Evolutionary conservation across 2,113 vertebrate genomes (phyloP).

Genomic region (Mesembrinibis cayennensis): DNA sequence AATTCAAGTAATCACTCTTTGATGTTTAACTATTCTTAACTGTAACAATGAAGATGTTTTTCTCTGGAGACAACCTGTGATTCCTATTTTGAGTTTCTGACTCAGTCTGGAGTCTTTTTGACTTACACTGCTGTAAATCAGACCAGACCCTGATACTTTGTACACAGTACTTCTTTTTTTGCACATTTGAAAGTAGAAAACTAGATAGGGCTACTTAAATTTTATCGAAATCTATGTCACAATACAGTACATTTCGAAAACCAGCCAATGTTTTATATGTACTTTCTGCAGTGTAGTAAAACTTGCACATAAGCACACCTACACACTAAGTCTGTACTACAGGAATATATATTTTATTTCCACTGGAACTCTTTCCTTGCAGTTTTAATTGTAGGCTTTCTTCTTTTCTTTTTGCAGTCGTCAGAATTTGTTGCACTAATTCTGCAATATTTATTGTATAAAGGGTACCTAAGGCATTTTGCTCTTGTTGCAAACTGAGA

Average conservation of each 20-base stretch:
- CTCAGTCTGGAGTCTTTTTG: accelerated
- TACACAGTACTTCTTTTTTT: neutral
- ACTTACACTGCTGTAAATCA: neutral
- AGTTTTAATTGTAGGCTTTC: neutral
- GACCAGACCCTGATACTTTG: neutral
- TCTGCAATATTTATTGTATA: neutral
- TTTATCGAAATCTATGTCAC: neutral
- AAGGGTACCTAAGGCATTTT: neutral
- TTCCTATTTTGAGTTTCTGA: neutral
- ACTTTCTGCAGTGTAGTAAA: neutral
- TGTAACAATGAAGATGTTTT: neutral
- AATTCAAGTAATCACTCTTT: neutral
- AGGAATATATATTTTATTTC: neutral
- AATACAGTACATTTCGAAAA: neutral
- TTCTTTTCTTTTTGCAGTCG: neutral
- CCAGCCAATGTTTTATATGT: neutral
- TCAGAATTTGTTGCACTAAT: neutral
- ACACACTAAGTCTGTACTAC: neutral
- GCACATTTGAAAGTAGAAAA: neutral
- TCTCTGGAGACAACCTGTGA: neutral
- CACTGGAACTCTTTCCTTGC: neutral
- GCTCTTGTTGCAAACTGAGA: neutral
- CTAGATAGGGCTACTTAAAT: neutral
- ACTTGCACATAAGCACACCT: accelerated
- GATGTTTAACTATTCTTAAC: neutral